Evolutionary conservation across 2,113 vertebrate genomes (phyloP).

Genomic region (Nestor notabilis): DNA sequence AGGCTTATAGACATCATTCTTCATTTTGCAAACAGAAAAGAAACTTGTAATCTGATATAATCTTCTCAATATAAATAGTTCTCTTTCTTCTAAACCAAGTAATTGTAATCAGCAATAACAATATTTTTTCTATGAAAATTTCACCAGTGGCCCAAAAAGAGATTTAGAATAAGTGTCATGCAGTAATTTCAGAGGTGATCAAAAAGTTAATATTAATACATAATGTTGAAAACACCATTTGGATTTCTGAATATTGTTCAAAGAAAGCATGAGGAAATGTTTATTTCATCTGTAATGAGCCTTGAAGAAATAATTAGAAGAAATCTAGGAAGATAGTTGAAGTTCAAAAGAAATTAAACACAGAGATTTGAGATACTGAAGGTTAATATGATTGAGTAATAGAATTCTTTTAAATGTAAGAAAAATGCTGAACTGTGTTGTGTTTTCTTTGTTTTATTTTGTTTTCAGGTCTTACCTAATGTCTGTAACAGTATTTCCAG

Average conservation of each 20-base stretch:
- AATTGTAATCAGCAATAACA: not conserved
- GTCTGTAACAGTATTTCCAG: not conserved
- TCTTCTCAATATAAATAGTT: not conserved
- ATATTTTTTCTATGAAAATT: not conserved
- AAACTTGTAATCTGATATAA: not conserved
- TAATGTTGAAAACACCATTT: not conserved
- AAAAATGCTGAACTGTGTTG: not conserved
- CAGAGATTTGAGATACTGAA: not conserved
- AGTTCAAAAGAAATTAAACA: conserved; percentile 44
- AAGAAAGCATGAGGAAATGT: not conserved
- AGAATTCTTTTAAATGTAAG: not conserved
- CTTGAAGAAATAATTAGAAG: not conserved
- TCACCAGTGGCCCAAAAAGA: not conserved
- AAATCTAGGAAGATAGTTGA: not conserved
- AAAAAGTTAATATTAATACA: conserved; percentile 15
- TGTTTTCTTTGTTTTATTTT: not conserved
- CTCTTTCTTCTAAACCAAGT: not conserved
- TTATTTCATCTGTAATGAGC: conserved; percentile 55
- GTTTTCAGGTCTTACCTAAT: not conserved
- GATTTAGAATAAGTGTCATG: conserved; percentile 8
- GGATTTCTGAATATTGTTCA: not conserved
- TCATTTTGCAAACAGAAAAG: not conserved
- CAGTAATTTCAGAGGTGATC: conserved; percentile 28
- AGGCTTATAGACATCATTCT: not conserved
- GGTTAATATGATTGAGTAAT: conserved; percentile 1